Conservation (phyloP, 2,888 invertebrate species). For the Eurytoma adleriae region DNA sequence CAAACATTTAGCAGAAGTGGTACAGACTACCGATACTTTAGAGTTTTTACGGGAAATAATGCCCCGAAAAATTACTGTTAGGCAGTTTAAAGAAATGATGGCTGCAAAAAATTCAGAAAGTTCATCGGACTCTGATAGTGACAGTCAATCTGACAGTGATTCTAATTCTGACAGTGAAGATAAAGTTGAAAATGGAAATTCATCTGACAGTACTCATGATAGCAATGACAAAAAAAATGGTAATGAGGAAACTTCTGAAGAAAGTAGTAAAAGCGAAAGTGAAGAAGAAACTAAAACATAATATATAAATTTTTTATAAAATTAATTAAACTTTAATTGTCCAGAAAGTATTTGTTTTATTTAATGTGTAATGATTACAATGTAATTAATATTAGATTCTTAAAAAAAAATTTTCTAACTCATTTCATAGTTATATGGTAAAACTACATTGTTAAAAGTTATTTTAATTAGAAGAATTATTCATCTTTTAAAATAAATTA, state of each 20-base stretch:
- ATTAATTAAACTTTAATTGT: slow-evolving; percentile 22
- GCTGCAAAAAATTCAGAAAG: slow-evolving; percentile 77
- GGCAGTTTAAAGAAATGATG: slow-evolving; percentile 83
- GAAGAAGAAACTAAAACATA: slow-evolving; percentile 65
- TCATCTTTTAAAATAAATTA: too few species aligned
- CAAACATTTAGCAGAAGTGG: slow-evolving; percentile 84
- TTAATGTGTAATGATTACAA: slow-evolving; percentile 1
- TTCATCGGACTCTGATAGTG: slow-evolving; percentile 72
- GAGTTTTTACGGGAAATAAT: slow-evolving; percentile 86
- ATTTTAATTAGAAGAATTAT: too few species aligned
- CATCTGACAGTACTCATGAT: slow-evolving; percentile 64
- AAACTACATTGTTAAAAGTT: too few species aligned
- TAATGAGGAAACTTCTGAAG: slow-evolving; percentile 67
- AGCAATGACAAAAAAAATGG: slow-evolving; percentile 68
- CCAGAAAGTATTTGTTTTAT: background rate
- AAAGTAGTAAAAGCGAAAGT: slow-evolving; percentile 68
- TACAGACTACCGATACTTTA: slow-evolving; percentile 82
- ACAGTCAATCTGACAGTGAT: slow-evolving; percentile 69
- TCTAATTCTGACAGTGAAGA: slow-evolving; percentile 68
- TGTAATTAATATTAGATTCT: too few species aligned
- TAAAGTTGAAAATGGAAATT: slow-evolving; percentile 63
- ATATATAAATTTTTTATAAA: too few species aligned
- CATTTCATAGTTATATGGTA: too few species aligned
- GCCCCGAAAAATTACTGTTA: slow-evolving; percentile 85
- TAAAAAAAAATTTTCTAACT: too few species aligned